Conservation (phyloP, 2,888 invertebrate species). For the Choristoneura rosaceana region DNA sequence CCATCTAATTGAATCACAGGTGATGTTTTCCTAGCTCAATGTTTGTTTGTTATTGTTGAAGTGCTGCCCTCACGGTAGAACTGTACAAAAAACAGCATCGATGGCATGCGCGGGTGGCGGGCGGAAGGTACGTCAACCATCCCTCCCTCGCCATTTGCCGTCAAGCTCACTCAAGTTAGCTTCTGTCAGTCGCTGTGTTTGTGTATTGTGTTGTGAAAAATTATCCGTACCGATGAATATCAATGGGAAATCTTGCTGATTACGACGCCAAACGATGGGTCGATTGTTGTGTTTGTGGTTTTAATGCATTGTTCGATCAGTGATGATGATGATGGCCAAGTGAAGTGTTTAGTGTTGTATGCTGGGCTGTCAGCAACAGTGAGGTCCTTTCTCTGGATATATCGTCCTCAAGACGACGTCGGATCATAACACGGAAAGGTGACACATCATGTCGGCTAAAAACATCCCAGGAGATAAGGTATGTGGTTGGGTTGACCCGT, state of each 20-base stretch:
- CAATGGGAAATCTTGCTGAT: constrained; percentile 84
- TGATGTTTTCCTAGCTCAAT: constrained; percentile 45
- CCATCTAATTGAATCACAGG: constrained; percentile 51
- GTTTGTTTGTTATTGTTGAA: constrained; percentile 55
- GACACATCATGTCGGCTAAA: constrained; percentile 90
- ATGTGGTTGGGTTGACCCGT: constrained; percentile 62
- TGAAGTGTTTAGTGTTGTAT: constrained; percentile 84
- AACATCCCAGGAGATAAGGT: constrained; percentile 95
- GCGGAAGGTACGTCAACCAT: constrained; percentile 62
- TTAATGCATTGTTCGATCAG: constrained; percentile 79
- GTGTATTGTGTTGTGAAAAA: constrained; percentile 85
- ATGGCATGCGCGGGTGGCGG: constrained; percentile 70
- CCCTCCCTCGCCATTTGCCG: constrained; percentile 82
- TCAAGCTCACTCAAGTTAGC: constrained; percentile 83
- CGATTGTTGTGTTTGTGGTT: constrained; percentile 82
- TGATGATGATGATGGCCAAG: constrained; percentile 85
- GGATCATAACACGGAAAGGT: constrained; percentile 73
- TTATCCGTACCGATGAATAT: constrained; percentile 82
- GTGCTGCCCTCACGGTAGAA: constrained; percentile 66
- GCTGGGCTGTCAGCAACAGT: constrained; percentile 81
- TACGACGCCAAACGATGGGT: constrained; percentile 82
- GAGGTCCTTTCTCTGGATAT: constrained; percentile 83
- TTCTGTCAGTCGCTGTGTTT: constrained; percentile 85
- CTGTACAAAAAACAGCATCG: constrained; percentile 48
- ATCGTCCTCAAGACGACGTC: constrained; percentile 82